Base-by-base conservation (phyloP, 2,113 vertebrate genomes). In the Oryzias woworae region DNA sequence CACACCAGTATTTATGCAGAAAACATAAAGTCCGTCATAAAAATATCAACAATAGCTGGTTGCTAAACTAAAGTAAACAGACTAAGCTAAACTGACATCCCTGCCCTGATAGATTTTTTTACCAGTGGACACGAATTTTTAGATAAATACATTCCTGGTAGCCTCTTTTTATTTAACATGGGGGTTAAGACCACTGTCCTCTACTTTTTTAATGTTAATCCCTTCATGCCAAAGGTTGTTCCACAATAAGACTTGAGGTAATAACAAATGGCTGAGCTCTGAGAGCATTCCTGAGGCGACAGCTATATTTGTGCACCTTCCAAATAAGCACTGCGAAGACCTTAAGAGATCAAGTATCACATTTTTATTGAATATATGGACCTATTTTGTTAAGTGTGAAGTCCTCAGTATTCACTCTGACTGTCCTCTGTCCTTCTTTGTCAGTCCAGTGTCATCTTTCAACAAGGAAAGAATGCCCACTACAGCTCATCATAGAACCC, bases 221-320 rank as follows among this genome's bases (percentile, higher is more conserved):
- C 48, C 70, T 85, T 88, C 47, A 81, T 80, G 74, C 71, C 64
- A 85, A 85, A 86, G 81, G 84, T 75, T 61, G 53, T 70, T 74
- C 80, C 80, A 85, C 76, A 85, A 72, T 76, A 81, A 82, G 77
- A 83, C 67, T 52, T 41, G 53, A 81, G 52, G 53, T 69, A 14
- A 44, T 43, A 80, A 69, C 77, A 81, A 82, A 80, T 81, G 67
- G 55, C 59, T 58, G 68, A 78, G 66, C 79, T 66, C 59, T 58
- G 36, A 78, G 75, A 71, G 46, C 85, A 82, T 82, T 74, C 73
- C 76, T 75, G 81, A 87, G 86, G 81, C 88, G 85, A 77, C 73
- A 28, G 66, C 86, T 88, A 90, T 90, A 85, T 88, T 88, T 91
- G 86, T 83, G 80, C 80, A 87, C 85, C 77, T 80, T 82, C 84